Base-by-base conservation (phyloP, 2,113 vertebrate species). In the Ibidorhyncha struthersii region DNA sequence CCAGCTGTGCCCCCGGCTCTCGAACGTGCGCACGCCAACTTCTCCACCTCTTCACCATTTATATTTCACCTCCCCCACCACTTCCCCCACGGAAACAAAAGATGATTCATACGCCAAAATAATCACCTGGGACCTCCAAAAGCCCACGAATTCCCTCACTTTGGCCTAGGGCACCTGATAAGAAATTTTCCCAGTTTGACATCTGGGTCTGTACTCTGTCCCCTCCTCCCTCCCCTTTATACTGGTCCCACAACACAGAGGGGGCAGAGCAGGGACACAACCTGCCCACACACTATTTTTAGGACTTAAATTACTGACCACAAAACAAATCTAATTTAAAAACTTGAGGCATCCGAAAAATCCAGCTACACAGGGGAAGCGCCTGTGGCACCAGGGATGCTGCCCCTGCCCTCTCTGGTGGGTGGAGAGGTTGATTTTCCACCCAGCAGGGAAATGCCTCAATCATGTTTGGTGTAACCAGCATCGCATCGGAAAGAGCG, bases 51-150 rank as follows among this genome's bases (percentile, higher is more conserved):
- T 79, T 53, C 7, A 94, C 86, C 81, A 77, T 36, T 90, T 71
- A 2, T 55, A 59, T 45, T 93, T 82, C 74, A 73, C 89, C 71
- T 82, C 95, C 95, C 74, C 65, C 90, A 90, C 65, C 77, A 61
- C 93, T 65, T 91, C 91, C 95, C 84, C 90, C 87, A 2, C 67
- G 67, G 92, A 82, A 95, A 96, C 73, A 90, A 88, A 93, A 52
- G 81, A 88, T 91, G 95, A 96, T 88, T 97, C 95, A 95, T 26
- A 21, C 45, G 72, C n/a, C 70, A 69, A 53, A 93, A 94, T 88
- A 72, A 93, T 90, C 85, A 89, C 74, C 70, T 6, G 14, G 78
- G 84, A 82, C 92, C 62, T 95, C 85, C 5, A 29, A 61, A 71
- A 93, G 77, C 87, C 90, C 84, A 93, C 5, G 0, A 40, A 70